Evolutionary conservation across 2,113 vertebrate species (phyloP), one percentile per base, ranked within the genome.

Genomic region (Caranx ignobilis): DNA sequence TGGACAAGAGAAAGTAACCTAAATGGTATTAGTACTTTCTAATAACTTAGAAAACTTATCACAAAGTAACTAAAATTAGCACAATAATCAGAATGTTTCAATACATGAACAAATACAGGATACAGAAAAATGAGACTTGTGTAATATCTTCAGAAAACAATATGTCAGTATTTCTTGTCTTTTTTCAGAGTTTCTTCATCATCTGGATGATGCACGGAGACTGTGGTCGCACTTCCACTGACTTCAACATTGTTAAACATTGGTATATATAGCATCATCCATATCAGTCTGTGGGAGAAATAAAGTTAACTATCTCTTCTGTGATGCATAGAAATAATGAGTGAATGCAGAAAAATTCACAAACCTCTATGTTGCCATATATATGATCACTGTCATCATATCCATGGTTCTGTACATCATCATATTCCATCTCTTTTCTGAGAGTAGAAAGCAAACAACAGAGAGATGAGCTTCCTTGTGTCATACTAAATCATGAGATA

Each of bases 211-310:
- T 1, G 11, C 2, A 43, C 34, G 9, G 3, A 16, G 6, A n/a
- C 18, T 37, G 39, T 39, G 32, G 61, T 54, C 11, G 2, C n/a
- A 41, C 45, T 61, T 45, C 26, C 43, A 32, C 16, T 39, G 16
- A 61, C 35, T 32, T 45, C 41, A 41, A 4, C 5, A 2, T 13
- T 55, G 60, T 80, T 75, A 88, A 43, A 85, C 0, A 12, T 94
- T 94, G 47, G 59, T 85, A 0, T 94, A 94, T 43, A 92, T 37
- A 4, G 77, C 52, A 2, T 90, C 87, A 59, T 84, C 61, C 7
- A 4, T 54, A 16, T 60, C 39, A 4, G 0, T 47, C 92, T 92
- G 80, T 43, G 5, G 0, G 48, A 61, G 37, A 76, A 81, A 78
- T 11, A 50, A 64, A 7, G 64, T 45, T 0, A 54, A 37, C 8